phyloP scores from a whole-genome alignment of 2,113 vertebrate species.

The Ellobius talpinus region DNA sequence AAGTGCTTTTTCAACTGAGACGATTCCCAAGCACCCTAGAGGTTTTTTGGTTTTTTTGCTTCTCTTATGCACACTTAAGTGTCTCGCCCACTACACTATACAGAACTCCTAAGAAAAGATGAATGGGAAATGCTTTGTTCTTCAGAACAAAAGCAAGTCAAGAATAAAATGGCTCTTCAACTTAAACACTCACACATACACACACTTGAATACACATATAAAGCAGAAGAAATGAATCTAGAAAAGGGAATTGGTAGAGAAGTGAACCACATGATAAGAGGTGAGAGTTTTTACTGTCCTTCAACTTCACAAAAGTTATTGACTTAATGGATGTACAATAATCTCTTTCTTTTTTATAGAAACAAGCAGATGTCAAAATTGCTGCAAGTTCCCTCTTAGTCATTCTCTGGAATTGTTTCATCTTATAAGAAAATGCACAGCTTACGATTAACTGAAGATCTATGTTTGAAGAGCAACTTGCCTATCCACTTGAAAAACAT shows the following conservation, averaged over 20 bases:
- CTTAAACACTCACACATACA: neutral
- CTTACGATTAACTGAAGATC: constrained; percentile 23
- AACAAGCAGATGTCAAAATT: constrained; percentile 22
- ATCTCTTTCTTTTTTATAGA: neutral
- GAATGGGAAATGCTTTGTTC: accelerated
- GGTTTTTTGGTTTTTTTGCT: neutral
- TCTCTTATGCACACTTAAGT: neutral
- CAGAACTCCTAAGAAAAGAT: neutral
- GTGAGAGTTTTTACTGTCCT: neutral
- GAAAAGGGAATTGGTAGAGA: neutral
- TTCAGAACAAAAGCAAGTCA: neutral
- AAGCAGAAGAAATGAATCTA: neutral
- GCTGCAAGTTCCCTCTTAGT: neutral
- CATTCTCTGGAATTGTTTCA: constrained; percentile 70
- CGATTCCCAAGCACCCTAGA: accelerated
- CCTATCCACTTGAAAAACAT: constrained; percentile 37
- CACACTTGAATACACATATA: neutral
- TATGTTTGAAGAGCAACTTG: neutral
- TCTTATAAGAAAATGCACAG: constrained; percentile 57
- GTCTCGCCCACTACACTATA: neutral
- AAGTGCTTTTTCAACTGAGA: neutral
- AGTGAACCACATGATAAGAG: neutral
- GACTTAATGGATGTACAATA: neutral
- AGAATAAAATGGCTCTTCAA: neutral
- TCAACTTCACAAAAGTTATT: constrained; percentile 23